Evolutionary conservation across 2,113 vertebrate species (phyloP), one percentile per base, ranked within the genome.

Genomic region (Noctilio leporinus): DNA sequence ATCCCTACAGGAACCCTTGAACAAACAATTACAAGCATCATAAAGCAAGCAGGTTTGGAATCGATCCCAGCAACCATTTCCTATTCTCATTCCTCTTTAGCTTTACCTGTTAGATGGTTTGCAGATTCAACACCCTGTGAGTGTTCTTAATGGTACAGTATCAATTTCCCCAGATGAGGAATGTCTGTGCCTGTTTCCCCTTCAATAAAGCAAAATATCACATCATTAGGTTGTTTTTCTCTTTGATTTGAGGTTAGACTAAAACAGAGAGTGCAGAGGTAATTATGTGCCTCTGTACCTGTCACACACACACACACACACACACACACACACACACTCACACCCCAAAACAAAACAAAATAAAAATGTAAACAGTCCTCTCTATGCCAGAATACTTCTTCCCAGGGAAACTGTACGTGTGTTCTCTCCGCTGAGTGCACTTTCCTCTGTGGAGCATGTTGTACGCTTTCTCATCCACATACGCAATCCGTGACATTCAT

Each of bases 1-100:
- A 95, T 96, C 90, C 64, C 64, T 94, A 94, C 47, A 95, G 93
- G 91, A 96, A 78, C 84, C 62, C 77, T 76, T 88, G 95, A 95
- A 95, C 96, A 97, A 97, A 97, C 96, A 96, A 97, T 97, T 97
- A 96, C 96, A 97, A 97, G 97, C 96, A 92, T 95, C 97, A 96
- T 97, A 96, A 97, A 97, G 96, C 97, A 97, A 96, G 92, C 92
- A 85, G 96, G 94, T 90, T 96, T 96, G 81, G 91, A 96, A 96
- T 97, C 55, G 92, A 97, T 96, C 96, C 96, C 72, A 7, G 87
- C 49, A 92, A 67, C 77, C 84, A 73, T 95, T 93, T 94, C 49
- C 95, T 88, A 93, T 84, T 88, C 88, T 78, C 64, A 14, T 57
- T 96, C 87, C 96, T 95, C 87, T 96, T 93, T 95, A 95, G 94